These are phyloP conservation scores for Melinaea marsaeus DNA, from an alignment of 2,888 invertebrate genomes.

Conservation along the genomic window DNA sequence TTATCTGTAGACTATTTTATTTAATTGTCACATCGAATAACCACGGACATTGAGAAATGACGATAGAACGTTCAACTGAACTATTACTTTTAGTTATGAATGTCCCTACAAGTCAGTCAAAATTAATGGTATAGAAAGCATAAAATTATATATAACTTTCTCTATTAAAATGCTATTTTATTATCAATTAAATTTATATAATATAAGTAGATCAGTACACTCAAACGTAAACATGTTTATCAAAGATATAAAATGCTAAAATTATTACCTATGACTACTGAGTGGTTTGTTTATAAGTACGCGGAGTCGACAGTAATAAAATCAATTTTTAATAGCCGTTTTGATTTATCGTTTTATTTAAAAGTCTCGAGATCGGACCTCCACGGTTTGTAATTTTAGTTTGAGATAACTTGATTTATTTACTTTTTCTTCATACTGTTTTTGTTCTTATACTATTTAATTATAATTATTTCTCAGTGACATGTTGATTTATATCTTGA, in stretches of 20 bases:
- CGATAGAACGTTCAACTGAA: no score
- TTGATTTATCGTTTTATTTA: conserved; percentile 30
- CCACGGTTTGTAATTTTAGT: conserved; percentile 7
- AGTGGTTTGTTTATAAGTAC: conserved; percentile 19
- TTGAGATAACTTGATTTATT: conserved; percentile 8
- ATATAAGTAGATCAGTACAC: neutral
- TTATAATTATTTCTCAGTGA: neutral
- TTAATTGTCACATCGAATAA: conserved; percentile 5
- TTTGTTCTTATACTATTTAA: neutral
- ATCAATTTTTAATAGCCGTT: conserved; percentile 27
- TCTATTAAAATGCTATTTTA: no score
- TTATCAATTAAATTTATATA: no score
- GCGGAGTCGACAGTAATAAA: conserved; percentile 28
- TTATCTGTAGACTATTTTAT: conserved; percentile 9
- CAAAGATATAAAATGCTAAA: no score
- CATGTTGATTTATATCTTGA: neutral
- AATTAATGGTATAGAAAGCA: no score
- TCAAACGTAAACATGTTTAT: neutral
- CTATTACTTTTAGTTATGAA: no score
- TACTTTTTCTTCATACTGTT: conserved; percentile 2
- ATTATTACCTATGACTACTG: conserved; percentile 6
- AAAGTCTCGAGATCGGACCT: conserved; percentile 24
- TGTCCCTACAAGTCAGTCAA: no score
- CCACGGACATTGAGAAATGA: no score
- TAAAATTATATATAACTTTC: no score